These are phyloP conservation scores for Coregonus clupeaformis DNA, from an alignment of 2,113 vertebrate genomes.

Conservation along the genomic window DNA sequence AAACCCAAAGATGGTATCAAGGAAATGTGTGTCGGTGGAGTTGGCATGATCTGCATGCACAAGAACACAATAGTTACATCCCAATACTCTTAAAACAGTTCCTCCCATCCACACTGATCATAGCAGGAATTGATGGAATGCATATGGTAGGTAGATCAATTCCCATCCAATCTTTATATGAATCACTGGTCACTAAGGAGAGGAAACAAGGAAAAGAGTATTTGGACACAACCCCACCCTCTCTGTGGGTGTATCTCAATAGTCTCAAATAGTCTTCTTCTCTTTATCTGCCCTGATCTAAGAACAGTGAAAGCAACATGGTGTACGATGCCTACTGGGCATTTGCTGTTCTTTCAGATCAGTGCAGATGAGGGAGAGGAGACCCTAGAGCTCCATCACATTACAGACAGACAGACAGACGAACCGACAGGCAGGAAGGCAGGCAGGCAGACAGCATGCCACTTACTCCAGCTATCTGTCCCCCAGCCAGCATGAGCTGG, in stretches of 20 bases:
- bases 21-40: constrained; percentile 1
- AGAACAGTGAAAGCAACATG: not conserved
- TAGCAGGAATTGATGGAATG: too few relatives aligned
- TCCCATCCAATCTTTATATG: too few relatives aligned
- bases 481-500: constrained; percentile 95
- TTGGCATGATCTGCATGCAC: constrained; percentile 8
- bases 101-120: not conserved
- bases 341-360: too few relatives aligned
- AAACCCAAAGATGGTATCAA: constrained; percentile 27
- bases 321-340: too few relatives aligned
- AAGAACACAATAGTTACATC: not conserved
- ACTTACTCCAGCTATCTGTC: constrained; percentile 97
- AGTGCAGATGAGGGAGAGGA: too few relatives aligned
- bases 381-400: too few relatives aligned
- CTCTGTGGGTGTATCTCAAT: not conserved
- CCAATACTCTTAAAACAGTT: not conserved
- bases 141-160: too few relatives aligned
- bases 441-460: constrained; percentile 45
- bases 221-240: constrained; percentile 31
- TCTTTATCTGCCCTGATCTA: not conserved
- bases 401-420: constrained; percentile 44
- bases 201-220: not conserved
- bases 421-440: constrained; percentile 15
- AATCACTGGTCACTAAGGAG: too few relatives aligned
- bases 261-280: too few relatives aligned